Evolutionary conservation across 2,113 vertebrate genomes (phyloP).

Genomic region (Chaetodon trifascialis): DNA sequence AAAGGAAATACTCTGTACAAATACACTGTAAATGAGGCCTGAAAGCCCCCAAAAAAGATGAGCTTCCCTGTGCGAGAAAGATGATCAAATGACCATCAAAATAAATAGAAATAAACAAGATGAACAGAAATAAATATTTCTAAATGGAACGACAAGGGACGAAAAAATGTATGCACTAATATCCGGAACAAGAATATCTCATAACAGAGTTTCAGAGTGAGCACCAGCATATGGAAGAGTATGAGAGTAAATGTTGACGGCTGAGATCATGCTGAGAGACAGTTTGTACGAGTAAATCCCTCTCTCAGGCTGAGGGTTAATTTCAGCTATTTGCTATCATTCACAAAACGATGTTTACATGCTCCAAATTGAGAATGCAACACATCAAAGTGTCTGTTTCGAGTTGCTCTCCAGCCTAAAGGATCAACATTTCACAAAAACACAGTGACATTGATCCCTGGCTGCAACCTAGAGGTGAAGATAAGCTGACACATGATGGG

Average conservation of each 20-base stretch:
- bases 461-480: constrained; percentile 45
- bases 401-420: constrained; percentile 4
- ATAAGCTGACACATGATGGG: constrained; percentile 15
- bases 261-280: neutral
- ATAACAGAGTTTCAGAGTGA: neutral
- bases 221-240: neutral
- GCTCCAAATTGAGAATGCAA: neutral
- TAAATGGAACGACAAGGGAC: neutral
- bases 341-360: constrained; percentile 19
- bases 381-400: constrained; percentile 35
- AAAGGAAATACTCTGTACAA: neutral
- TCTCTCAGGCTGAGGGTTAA: neutral
- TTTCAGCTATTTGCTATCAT: constrained; percentile 39
- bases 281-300: neutral
- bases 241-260: constrained; percentile 9
- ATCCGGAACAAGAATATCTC: neutral
- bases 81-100: constrained; percentile 6
- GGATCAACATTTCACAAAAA: constrained; percentile 46
- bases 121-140: neutral
- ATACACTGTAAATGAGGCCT: neutral
- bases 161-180: neutral
- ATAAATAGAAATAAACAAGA: neutral
- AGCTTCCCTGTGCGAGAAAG: neutral
- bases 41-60: too few relatives aligned
- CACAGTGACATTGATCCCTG: constrained; percentile 17